Base-by-base conservation (phyloP, 30 jellyfish, hydroid and myxozoan genomes). In the Pseudorhiza aurosa region DNA sequence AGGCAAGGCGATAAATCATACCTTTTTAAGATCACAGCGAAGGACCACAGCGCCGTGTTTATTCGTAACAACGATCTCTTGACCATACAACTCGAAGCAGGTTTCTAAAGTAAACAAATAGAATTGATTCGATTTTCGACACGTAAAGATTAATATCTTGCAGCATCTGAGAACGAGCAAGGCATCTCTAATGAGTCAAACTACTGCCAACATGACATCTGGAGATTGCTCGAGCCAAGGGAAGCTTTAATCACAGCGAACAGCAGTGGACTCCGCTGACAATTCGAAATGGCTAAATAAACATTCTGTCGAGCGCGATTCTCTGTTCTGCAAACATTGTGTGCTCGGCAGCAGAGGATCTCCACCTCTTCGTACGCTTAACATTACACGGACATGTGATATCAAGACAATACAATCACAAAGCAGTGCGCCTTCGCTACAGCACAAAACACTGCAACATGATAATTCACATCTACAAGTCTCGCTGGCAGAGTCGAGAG, bases 401-500 rank as follows among this genome's bases (percentile, higher is more conserved):
- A 53, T 6, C 36, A 36, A 53, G 67, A 53, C 67, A 53, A 53
- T 12, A 21, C 67, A 53, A 8, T 53, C 67, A 53, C 67, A n/a
- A 53, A 53, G 67, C 67, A n/a, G 67, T 53, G 67, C 67, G 67
- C 67, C 67, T 53, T 53, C 67, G 67, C 36, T 36, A 15, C n/a
- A 47, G 26, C n/a, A 47, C 62, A 47, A 47, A 17, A 47, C 62
- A 8, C 5, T n/a, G n/a, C n/a, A n/a, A n/a, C n/a, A n/a, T n/a
- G n/a, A n/a, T n/a, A n/a, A n/a, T n/a, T n/a, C n/a, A n/a, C n/a
- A n/a, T n/a, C n/a, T n/a, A n/a, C n/a, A n/a, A n/a, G n/a, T n/a
- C n/a, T n/a, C n/a, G n/a, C n/a, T n/a, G n/a, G n/a, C n/a, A n/a
- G n/a, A n/a, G n/a, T n/a, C n/a, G n/a, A n/a, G n/a, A n/a, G n/a